Evolutionary conservation across 2,888 invertebrate genomes (phyloP).

Genomic region (Idaea dimidiata): DNA sequence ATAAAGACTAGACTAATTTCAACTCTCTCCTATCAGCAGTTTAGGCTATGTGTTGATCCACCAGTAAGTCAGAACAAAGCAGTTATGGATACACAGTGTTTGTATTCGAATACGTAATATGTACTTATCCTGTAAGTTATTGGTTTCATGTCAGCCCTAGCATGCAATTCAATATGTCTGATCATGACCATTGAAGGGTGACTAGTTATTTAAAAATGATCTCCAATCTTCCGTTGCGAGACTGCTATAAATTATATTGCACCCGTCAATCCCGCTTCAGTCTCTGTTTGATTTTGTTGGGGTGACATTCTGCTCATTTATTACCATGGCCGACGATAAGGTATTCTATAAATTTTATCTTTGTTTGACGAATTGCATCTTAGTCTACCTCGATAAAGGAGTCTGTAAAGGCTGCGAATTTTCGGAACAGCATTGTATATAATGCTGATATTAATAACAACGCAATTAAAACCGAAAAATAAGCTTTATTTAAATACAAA

Average conservation of each 20-base stretch:
- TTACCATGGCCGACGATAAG: conserved; percentile 61
- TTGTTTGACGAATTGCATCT: no score
- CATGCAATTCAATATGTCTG: conserved; percentile 56
- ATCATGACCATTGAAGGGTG: conserved; percentile 67
- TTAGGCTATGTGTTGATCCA: no score
- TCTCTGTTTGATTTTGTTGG: conserved; percentile 41
- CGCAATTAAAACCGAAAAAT: no score
- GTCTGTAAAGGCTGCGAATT: no score
- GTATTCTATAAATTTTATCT: conserved; percentile 42
- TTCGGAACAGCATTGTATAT: no score
- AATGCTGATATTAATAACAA: no score
- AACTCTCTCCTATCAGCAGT: no score
- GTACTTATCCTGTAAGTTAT: conserved; percentile 5
- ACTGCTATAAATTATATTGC: conserved; percentile 60
- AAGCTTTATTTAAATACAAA: no score
- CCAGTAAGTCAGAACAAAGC: no score
- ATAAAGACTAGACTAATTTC: no score
- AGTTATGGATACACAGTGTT: no score
- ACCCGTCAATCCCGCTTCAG: conserved; percentile 54
- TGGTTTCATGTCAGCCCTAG: conserved; percentile 45
- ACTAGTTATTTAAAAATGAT: conserved; percentile 59
- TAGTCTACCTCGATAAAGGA: no score
- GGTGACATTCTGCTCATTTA: conserved; percentile 31
- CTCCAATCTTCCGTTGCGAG: conserved; percentile 62
- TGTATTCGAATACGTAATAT: conserved; percentile 3